Evolutionary conservation across 2,113 vertebrate genomes (phyloP).

Genomic region (Cinclus mexicanus): DNA sequence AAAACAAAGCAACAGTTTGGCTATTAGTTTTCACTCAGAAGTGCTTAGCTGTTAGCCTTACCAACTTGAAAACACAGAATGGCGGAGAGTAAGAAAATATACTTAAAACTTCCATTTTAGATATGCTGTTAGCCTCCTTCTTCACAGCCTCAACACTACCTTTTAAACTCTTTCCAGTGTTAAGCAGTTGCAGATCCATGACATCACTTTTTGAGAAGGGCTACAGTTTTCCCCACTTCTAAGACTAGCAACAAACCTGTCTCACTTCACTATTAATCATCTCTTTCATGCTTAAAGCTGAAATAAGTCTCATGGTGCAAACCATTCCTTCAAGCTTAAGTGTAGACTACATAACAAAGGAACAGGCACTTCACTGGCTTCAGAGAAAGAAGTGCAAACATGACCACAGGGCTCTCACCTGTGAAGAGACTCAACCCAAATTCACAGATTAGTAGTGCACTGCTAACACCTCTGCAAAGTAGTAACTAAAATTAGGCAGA

Average conservation of each 20-base stretch:
- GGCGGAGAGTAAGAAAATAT: background rate
- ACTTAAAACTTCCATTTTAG: background rate
- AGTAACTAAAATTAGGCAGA: background rate
- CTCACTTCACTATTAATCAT: background rate
- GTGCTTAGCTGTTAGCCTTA: background rate
- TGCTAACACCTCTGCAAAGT: background rate
- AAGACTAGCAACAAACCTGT: background rate
- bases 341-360: background rate
- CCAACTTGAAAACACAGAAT: background rate
- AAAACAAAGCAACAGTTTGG: background rate
- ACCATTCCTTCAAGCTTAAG: background rate
- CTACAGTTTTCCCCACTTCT: background rate
- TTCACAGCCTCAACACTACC: background rate
- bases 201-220: background rate
- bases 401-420: background rate
- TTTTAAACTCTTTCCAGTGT: background rate
- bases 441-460: background rate
- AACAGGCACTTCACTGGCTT: background rate
- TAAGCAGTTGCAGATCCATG: background rate
- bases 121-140: background rate
- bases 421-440: background rate
- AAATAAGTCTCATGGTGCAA: background rate
- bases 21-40: background rate
- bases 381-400: background rate
- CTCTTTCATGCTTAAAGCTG: background rate